Conservation (phyloP, 2,797 vertebrate genomes). For the Mionectes olivaceus region DNA sequence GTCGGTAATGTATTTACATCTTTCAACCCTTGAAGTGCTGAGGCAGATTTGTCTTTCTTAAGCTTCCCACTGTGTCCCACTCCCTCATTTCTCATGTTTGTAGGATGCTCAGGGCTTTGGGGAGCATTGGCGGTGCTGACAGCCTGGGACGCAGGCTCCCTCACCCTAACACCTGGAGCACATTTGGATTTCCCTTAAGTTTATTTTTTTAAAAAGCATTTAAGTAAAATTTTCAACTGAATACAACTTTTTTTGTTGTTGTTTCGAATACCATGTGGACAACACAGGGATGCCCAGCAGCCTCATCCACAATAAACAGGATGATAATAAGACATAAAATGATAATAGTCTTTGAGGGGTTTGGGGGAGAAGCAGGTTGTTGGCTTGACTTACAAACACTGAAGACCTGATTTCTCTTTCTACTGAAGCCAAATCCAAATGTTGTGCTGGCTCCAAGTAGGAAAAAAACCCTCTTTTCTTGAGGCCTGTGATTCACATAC, state of each 20-base stretch:
- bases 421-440: not conserved
- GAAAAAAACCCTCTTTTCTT: not conserved
- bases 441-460: not conserved
- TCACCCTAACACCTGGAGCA: accelerated
- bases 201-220: slow-evolving; percentile 7
- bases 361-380: not conserved
- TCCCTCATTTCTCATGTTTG: not conserved
- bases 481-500: not conserved
- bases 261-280: not conserved
- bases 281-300: not conserved
- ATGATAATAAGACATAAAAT: not conserved
- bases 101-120: not conserved
- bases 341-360: not conserved
- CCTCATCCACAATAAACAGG: not conserved
- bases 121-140: not conserved
- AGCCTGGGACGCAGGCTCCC: not conserved
- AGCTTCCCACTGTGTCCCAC: not conserved
- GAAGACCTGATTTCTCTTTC: not conserved
- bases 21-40: not conserved
- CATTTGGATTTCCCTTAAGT: not conserved
- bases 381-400: not conserved
- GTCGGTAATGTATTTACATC: slow-evolving; percentile 29
- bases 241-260: not conserved
- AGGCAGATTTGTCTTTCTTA: not conserved
- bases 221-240: not conserved